These are phyloP conservation scores for Malthinus flaveolus DNA, from an alignment of 2,888 invertebrate species.

Conservation along the genomic window DNA sequence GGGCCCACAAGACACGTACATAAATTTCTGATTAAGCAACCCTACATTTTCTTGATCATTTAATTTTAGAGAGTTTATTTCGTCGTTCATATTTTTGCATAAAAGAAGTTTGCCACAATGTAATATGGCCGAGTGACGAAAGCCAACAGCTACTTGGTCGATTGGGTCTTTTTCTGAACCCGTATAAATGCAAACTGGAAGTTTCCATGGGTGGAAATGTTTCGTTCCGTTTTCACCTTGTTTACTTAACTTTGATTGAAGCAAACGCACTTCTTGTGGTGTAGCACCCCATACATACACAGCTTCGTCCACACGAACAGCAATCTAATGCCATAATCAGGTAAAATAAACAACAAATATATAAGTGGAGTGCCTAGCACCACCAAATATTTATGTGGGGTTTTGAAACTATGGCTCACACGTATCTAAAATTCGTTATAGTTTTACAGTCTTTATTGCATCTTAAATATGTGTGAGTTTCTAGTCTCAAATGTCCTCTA, in stretches of 20 bases:
- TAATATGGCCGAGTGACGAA: conserved; percentile 71
- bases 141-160: conserved; percentile 65
- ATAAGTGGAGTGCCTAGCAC: no score
- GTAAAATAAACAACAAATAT: no score
- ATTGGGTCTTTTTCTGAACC: conserved; percentile 38
- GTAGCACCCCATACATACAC: conserved; percentile 78
- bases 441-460: no score
- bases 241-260: conserved; percentile 51
- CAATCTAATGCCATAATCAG: conserved; percentile 59
- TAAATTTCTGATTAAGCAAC: conserved; percentile 45
- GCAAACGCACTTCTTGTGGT: conserved; percentile 72
- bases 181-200: conserved; percentile 49
- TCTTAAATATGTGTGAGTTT: no score
- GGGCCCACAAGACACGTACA: conserved; percentile 69
- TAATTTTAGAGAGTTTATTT: conserved; percentile 74
- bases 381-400: no score
- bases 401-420: no score
- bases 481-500: no score
- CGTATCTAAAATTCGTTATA: no score
- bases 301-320: conserved; percentile 65
- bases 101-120: conserved; percentile 59
- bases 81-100: conserved; percentile 90
- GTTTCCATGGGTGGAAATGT: conserved; percentile 47
- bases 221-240: conserved; percentile 35
- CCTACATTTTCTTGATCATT: conserved; percentile 46